Base-by-base conservation (phyloP, 1,140 invertebrate species). In the Drosophila mayri region DNA sequence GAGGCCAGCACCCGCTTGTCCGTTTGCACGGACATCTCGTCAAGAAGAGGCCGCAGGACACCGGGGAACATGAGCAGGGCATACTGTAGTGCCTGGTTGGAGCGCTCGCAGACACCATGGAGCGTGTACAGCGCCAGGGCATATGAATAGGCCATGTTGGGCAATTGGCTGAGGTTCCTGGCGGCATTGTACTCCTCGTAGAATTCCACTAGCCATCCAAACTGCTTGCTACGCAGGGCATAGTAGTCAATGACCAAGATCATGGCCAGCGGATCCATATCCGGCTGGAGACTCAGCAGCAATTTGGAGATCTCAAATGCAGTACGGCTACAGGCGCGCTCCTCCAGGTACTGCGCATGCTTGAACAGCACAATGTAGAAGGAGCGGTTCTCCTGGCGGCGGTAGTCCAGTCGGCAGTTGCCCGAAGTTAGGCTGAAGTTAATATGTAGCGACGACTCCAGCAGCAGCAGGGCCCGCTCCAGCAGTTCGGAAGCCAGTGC, bases 101-200 rank as follows among this genome's bases (percentile, higher is more conserved):
- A 95, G 64, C 94, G 93, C 16, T 92, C 90, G 49, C 93, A 93
- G 6, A 46, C 49, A 4, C 85, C 85, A 88, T 87, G 52, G 11
- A 90, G 70, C 86, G 95, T 93, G 93, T 95, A 96, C 91, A 96
- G 93, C 37, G 97, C 97, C 49, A 98, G 90, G 0, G 98, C 96
- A 55, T 96, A 93, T 3, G 97, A 98, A 87, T 96, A 98, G 0
- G 96, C 95, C 94, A 98, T 97, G 88, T 98, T 99, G 54, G 97
- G 98, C 40, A 99, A 93, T 87, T 97, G 96, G 22, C 94, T 94
- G 6, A 98, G 93, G 93, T 98, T 97, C 60, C 95, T 95, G 6
- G 92, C 85, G 12, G 92, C 79, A 85, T 96, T 95, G 95, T 95
- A 96, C 76, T 95, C 94, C 20, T 95, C 93, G 58, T 95, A 95